Evolutionary conservation across 2,797 vertebrate species (phyloP), one percentile per base, ranked within the genome.

Genomic region (Sebastes kiyomatsui): DNA sequence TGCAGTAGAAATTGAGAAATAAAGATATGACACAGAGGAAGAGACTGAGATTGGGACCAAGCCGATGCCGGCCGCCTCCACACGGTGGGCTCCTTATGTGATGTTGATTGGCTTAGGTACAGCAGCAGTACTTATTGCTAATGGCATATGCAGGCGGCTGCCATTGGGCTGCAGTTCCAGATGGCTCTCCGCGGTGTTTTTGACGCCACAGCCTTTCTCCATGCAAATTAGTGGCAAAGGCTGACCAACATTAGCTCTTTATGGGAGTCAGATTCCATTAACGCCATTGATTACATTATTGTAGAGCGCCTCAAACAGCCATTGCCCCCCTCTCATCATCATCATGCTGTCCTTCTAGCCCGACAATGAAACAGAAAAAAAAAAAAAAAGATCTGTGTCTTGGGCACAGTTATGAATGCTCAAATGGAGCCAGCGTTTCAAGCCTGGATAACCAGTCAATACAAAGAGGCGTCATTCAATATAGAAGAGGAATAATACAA

Each of bases 191-290:
- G 72, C 13, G 3, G 86, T 64, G 69, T 82, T 73, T 86, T 71
- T 81, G 75, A 86, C 22, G 56, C 81, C 79, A 66, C 73, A 55
- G 78, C 83, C 70, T 83, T 52, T 77, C 81, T 85, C 68, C 30
- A 55, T 83, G 77, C 68, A 89, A 88, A 92, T 87, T 66, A 77
- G 79, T 32, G 59, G 74, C 82, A 77, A 65, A 81, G 73, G 75
- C 81, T 76, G 79, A 85, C 82, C 79, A 73, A 85, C 86, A 84
- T 88, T 87, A 88, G 68, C 86, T 84, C 81, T 90, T 87, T 86
- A 88, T 83, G 69, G 72, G 80, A 79, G 84, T 86, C 72, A 42
- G 67, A 79, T 74, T 85, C 75, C 88, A 89, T 88, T 78, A 91
- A 67, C 59, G 13, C 54, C 78, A 84, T 76, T 81, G 73, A 84